Percentiles rank a stretch among this genome's conserved stretches.
Conservation (phyloP, 2,888 invertebrate genomes). For the Lacanobia wlatinum region DNA sequence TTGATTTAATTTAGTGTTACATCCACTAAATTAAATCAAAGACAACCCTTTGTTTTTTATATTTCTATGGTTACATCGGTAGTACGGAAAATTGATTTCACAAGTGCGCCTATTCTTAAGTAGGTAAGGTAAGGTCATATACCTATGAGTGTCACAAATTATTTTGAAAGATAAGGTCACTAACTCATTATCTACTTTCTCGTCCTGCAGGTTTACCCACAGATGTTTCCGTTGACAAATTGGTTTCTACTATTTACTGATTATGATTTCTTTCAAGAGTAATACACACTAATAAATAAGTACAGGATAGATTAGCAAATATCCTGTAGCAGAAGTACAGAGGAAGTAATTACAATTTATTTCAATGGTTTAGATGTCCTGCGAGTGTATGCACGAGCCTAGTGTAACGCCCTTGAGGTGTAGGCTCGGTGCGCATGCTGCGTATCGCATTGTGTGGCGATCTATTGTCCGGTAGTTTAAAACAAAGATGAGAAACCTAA, state of each 20-base stretch:
- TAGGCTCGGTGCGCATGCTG: conserved; percentile 74
- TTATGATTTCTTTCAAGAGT: not conserved
- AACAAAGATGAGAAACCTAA: conserved; percentile 83
- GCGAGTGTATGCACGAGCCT: conserved; percentile 71
- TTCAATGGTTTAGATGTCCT: conserved; percentile 47
- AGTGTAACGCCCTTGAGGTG: conserved; percentile 77
- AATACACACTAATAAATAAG: not conserved
- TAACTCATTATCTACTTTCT: conserved; percentile 16
- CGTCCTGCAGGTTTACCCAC: conserved; percentile 2
- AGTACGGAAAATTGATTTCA: not conserved
- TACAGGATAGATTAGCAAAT: not conserved
- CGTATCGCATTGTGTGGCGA: conserved; percentile 82
- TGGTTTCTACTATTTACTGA: not conserved
- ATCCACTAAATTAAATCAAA: too few relatives aligned
- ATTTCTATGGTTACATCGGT: too few relatives aligned
- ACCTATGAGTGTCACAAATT: not conserved
- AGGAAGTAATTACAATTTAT: conserved; percentile 40
- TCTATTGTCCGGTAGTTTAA: conserved; percentile 74
- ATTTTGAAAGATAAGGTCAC: not conserved
- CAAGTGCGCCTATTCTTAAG: not conserved
- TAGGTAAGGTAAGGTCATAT: conserved; percentile 1
- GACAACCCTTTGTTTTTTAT: too few relatives aligned
- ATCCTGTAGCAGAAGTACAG: not conserved
- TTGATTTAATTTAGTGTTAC: too few relatives aligned
- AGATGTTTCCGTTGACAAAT: conserved; percentile 1